Percentiles rank a stretch among this genome's conserved stretches.
Evolutionary conservation across 2,113 vertebrate species (phyloP).

Genomic region (Cranoglanis bouderius): DNA sequence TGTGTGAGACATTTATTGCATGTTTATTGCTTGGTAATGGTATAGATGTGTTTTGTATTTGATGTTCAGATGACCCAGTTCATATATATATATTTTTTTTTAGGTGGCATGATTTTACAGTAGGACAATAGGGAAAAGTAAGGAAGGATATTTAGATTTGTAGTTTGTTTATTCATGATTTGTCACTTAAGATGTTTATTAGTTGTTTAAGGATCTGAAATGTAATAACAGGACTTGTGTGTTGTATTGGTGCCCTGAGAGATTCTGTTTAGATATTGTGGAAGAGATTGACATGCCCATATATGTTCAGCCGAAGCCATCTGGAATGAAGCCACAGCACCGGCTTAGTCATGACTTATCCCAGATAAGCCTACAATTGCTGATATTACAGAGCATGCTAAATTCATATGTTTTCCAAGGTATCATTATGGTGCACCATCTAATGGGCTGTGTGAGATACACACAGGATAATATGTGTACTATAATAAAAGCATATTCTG

Average conservation of each 20-base stretch:
- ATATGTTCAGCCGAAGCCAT: not conserved
- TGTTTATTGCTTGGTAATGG: not conserved
- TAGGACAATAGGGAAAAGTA: not conserved
- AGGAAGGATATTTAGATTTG: not conserved
- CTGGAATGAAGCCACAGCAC: not conserved
- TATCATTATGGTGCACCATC: not conserved
- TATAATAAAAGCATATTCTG: not conserved
- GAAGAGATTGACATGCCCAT: not conserved
- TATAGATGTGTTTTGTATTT: no score
- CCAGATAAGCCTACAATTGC: not conserved
- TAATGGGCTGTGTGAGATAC: not conserved
- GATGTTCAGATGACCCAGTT: not conserved
- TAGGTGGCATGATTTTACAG: not conserved
- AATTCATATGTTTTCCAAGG: not conserved
- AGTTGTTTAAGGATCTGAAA: not conserved
- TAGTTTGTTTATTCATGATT: not conserved
- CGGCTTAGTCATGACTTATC: not conserved
- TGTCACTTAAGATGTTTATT: not conserved
- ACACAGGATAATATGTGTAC: not conserved
- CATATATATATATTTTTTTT: not conserved
- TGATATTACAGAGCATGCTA: not conserved
- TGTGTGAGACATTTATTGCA: slow-evolving; percentile 1
- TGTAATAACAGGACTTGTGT: not conserved
- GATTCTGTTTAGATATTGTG: not conserved
- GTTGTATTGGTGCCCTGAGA: not conserved